Base-by-base conservation (phyloP, 2,797 vertebrate genomes). In the Limosa lapponica region DNA sequence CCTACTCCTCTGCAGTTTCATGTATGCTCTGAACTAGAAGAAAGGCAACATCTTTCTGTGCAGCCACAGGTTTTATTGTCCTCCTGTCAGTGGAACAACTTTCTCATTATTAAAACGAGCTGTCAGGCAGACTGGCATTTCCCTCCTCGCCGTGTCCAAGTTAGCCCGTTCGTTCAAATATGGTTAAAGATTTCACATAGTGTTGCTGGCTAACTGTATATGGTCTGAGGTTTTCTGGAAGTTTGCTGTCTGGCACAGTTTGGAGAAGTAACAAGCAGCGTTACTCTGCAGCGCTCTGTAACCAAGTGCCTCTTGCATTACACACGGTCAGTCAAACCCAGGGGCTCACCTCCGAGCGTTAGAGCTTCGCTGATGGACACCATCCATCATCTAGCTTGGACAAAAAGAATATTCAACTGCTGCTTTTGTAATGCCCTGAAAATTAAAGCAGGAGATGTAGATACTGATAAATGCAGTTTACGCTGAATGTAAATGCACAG, bases 81-180 rank as follows among this genome's bases (percentile, higher is more conserved):
- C 85, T 91, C 65, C 89, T 81, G 94, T 95, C 88, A 90, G 91
- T 87, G 94, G 95, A 96, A 95, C 95, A 95, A 95, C 91, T 94
- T 93, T 87, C 95, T 96, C 93, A 89, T 92, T 67, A 94, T 82
- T 90, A 79, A 94, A 96, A 95, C 5, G 88, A 95, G 91, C 95
- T 96, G 96, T 95, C 95, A 97, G 94, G 95, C 96, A 96, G 96
- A 95, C 88, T 95, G 95, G 95, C 95, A 96, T 97, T 96, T 96
- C 95, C 95, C 95, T 82, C 67, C 91, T 67, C 0, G 2, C 48
- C 0, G 81, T 67, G 90, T 92, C 96, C 96, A 96, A 96, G 94
- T 49, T 8, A 79, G 95, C 93, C 95, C 8, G 9, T 89, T 95
- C 79, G 94, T 96, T 96, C 96, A 95, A 95, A 96, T 96, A 96